These are phyloP conservation scores for Campoletis raptor DNA, from an alignment of 2,888 invertebrate species.

Conservation along the genomic window DNA sequence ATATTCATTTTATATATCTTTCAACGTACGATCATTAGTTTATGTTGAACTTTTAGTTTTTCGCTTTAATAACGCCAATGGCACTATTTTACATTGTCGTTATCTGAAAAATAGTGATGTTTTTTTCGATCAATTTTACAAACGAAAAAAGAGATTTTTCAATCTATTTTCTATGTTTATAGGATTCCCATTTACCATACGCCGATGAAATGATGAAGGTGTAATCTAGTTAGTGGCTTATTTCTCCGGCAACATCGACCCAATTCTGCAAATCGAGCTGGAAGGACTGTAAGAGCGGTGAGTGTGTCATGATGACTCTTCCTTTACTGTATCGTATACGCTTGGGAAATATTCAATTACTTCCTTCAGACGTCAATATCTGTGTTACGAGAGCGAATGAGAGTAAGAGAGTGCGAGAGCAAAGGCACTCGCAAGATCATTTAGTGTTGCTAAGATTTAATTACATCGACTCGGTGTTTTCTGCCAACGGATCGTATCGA, in stretches of 20 bases:
- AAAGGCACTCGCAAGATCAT: conserved; percentile 69
- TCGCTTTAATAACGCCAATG: neutral
- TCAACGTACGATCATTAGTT: neutral
- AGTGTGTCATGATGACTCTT: conserved; percentile 59
- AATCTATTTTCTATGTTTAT: conserved; percentile 23
- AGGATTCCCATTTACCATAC: conserved; percentile 10
- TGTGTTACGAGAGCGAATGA: conserved; percentile 48
- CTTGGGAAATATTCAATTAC: conserved; percentile 77
- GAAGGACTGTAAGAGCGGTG: conserved; percentile 47
- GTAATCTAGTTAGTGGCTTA: conserved; percentile 52
- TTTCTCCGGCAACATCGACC: conserved; percentile 61
- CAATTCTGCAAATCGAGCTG: conserved; percentile 46
- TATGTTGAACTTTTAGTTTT: neutral
- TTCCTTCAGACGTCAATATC: conserved; percentile 77
- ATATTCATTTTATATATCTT: neutral
- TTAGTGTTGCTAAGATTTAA: conserved; percentile 74
- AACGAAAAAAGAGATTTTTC: conserved; percentile 4
- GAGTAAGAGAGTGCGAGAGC: conserved; percentile 21
- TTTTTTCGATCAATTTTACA: neutral
- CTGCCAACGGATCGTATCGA: conserved; percentile 70
- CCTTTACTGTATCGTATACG: conserved; percentile 67
- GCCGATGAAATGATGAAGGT: conserved; percentile 27
- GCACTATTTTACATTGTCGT: neutral
- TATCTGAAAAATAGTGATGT: neutral
- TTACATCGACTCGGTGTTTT: conserved; percentile 67